Conservation (phyloP, 2,888 invertebrate species). For the Boloria euphrosyne region DNA sequence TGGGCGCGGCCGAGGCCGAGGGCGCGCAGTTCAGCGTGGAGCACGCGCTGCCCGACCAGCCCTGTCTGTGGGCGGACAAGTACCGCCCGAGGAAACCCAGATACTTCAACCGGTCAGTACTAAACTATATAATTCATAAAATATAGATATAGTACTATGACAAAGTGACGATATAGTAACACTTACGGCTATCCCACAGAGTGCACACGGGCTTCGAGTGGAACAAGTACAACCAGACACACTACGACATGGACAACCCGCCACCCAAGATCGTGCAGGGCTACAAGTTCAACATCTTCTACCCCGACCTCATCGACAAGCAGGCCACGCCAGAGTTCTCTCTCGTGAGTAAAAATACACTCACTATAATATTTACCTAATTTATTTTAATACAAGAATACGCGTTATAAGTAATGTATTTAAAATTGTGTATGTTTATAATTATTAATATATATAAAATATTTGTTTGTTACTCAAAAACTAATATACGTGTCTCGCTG, state of each 20-base stretch:
- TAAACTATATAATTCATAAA: no score
- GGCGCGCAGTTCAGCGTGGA: constrained; percentile 97
- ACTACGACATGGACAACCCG: constrained; percentile 99
- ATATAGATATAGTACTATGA: no score
- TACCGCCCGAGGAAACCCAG: constrained; percentile 98
- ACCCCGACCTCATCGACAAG: constrained; percentile 98
- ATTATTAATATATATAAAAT: no score
- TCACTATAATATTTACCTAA: no score
- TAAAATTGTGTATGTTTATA: no score
- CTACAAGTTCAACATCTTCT: constrained; percentile 99
- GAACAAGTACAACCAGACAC: constrained; percentile 99
- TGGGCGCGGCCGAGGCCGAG: constrained; percentile 65
- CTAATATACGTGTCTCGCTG: neutral
- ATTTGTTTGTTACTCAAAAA: no score
- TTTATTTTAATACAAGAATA: no score
- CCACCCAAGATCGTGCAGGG: constrained; percentile 99
- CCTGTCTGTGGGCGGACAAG: constrained; percentile 98
- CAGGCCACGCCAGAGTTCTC: constrained; percentile 95
- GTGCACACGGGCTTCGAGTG: constrained; percentile 99
- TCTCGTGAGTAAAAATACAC: constrained; percentile 80
- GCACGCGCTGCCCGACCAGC: constrained; percentile 91
- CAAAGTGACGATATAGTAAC: no score
- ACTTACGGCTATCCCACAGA: constrained; percentile 57
- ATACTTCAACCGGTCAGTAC: constrained; percentile 94
- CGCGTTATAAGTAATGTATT: no score